Evolutionary conservation across 2,797 vertebrate genomes (phyloP).

Genomic region (Dendrocincla fuliginosa): DNA sequence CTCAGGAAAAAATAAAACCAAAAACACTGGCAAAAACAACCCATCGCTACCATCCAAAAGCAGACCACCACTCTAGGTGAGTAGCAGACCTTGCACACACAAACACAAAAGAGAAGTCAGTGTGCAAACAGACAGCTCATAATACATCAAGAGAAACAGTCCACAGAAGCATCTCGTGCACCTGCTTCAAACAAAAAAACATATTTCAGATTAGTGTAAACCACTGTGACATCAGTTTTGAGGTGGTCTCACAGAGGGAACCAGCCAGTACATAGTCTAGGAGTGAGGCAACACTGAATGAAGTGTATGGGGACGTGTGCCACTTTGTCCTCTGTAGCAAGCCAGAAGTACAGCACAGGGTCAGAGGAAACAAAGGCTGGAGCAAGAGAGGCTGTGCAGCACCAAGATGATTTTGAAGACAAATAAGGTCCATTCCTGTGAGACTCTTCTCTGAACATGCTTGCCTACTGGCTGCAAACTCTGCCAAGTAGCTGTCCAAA

Average conservation of each 20-base stretch:
- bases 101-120: neutral
- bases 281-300: neutral
- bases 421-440: neutral
- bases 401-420: neutral
- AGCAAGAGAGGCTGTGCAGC: neutral
- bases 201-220: neutral
- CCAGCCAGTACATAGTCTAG: neutral
- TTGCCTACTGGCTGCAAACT: neutral
- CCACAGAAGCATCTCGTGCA: rapidly evolving
- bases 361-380: conserved; percentile 34
- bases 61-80: neutral
- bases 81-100: neutral
- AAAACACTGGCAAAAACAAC: neutral
- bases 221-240: neutral
- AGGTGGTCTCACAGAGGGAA: neutral
- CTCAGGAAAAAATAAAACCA: neutral
- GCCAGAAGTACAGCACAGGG: neutral
- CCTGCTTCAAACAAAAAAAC: neutral
- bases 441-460: neutral
- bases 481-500: neutral
- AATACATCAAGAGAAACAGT: neutral
- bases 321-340: neutral
- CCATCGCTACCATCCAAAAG: neutral
- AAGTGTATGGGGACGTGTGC: neutral
- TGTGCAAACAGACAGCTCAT: neutral